Conservation (phyloP, 2,113 vertebrate genomes). For the Ailuropoda melanoleuca region DNA sequence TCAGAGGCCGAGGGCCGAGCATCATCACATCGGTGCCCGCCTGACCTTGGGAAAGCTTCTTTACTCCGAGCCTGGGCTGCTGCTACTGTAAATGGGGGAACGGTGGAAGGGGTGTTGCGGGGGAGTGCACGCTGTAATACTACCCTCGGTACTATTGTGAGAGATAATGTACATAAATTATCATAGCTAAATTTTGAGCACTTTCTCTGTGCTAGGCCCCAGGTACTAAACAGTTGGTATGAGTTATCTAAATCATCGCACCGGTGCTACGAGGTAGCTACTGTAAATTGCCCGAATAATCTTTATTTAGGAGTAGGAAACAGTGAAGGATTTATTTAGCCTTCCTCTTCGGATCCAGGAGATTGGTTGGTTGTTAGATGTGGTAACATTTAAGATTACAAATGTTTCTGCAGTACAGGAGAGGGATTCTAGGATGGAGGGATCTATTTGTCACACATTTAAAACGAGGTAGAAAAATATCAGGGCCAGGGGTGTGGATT, state of each 20-base stretch:
- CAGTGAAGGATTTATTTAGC: constrained; percentile 18
- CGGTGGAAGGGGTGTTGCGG: background rate
- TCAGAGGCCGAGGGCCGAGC: background rate
- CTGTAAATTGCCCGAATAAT: constrained; percentile 43
- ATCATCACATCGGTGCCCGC: background rate
- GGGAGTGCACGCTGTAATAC: background rate
- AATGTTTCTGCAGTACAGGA: background rate
- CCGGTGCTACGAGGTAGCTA: background rate
- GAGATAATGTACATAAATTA: background rate
- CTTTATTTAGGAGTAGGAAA: constrained; percentile 1
- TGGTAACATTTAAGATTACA: background rate
- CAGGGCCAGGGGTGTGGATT: background rate
- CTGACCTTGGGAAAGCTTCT: constrained; percentile 75
- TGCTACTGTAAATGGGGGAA: background rate
- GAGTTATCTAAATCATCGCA: constrained; percentile 39
- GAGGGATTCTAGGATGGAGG: background rate
- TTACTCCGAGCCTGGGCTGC: background rate
- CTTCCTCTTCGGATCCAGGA: background rate
- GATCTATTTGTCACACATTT: background rate
- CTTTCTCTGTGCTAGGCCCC: constrained; percentile 32
- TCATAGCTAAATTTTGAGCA: background rate
- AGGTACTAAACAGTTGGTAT: constrained; percentile 46
- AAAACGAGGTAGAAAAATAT: background rate
- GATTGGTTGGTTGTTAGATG: constrained; percentile 1
- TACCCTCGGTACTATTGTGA: background rate